Evolutionary conservation across 2,888 invertebrate genomes (phyloP).

Genomic region (Apotomis capreana): DNA sequence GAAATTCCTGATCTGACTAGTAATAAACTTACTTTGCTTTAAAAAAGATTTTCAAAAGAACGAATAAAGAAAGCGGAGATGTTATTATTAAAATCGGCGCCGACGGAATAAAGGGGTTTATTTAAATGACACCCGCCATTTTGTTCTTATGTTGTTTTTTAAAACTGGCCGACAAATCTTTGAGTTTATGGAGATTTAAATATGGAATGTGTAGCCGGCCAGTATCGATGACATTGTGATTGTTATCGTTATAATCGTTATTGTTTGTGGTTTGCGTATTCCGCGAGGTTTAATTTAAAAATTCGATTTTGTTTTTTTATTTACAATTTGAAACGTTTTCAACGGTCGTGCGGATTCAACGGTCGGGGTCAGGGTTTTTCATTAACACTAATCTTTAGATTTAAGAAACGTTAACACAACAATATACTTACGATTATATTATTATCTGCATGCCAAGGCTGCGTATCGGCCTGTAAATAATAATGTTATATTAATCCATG

Average conservation of each 20-base stretch:
- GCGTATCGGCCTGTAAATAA: not conserved
- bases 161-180: conserved; percentile 67
- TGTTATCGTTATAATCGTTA: conserved; percentile 41
- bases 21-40: conserved; percentile 78
- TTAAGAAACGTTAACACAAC: conserved; percentile 2
- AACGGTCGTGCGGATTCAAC: conserved; percentile 14
- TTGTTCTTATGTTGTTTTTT: conserved; percentile 55
- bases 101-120: conserved; percentile 69
- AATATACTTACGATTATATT: not conserved
- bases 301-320: conserved; percentile 30
- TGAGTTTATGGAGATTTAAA: conserved; percentile 69
- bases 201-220: conserved; percentile 52
- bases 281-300: conserved; percentile 40
- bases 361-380: conserved; percentile 30
- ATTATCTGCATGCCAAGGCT: too few species aligned
- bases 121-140: conserved; percentile 66
- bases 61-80: conserved; percentile 74
- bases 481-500: not conserved
- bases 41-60: conserved; percentile 76
- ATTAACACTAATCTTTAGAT: conserved; percentile 29
- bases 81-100: conserved; percentile 72
- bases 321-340: conserved; percentile 31
- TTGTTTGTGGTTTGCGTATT: conserved; percentile 50
- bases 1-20: conserved; percentile 82
- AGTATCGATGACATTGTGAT: conserved; percentile 33